Conservation (phyloP, 2,113 vertebrate species). For the Paracanthobrama guichenoti region DNA sequence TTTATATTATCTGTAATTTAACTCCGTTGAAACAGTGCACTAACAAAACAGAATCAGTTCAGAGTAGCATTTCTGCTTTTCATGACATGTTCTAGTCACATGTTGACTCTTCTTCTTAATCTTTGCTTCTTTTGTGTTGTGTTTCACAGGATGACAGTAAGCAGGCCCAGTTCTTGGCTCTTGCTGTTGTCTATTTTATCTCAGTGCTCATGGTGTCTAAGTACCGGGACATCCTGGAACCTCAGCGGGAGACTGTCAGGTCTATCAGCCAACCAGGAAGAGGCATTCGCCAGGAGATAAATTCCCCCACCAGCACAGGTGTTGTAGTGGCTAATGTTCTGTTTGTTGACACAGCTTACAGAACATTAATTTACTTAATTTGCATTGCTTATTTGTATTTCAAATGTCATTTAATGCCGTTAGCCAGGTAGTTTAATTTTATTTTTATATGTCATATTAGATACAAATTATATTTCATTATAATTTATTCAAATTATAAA, state of each 20-base stretch:
- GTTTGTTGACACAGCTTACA: background rate
- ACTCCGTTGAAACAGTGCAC: background rate
- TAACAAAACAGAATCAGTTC: background rate
- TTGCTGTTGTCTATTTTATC: conserved; percentile 98
- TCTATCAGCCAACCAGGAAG: conserved; percentile 89
- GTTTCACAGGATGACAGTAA: conserved; percentile 92
- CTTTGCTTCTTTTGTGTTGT: conserved; percentile 20
- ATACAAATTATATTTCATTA: background rate
- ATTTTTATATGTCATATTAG: background rate
- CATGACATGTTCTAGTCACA: background rate
- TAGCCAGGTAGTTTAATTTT: background rate
- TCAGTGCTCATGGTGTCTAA: conserved; percentile 99
- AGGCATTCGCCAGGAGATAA: conserved; percentile 96
- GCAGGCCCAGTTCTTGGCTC: conserved; percentile 95
- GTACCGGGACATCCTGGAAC: conserved; percentile 97
- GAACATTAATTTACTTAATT: background rate
- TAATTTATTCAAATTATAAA: no score
- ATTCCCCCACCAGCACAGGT: conserved; percentile 99
- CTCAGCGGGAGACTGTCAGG: conserved; percentile 90
- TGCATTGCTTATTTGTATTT: conserved; percentile 7
- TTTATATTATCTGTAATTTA: background rate
- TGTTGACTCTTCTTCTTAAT: background rate
- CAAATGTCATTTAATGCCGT: background rate
- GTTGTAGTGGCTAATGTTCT: background rate
- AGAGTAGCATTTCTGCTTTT: background rate